Evolutionary conservation across 2,797 vertebrate genomes (phyloP).

Genomic region (Danionella dracula): DNA sequence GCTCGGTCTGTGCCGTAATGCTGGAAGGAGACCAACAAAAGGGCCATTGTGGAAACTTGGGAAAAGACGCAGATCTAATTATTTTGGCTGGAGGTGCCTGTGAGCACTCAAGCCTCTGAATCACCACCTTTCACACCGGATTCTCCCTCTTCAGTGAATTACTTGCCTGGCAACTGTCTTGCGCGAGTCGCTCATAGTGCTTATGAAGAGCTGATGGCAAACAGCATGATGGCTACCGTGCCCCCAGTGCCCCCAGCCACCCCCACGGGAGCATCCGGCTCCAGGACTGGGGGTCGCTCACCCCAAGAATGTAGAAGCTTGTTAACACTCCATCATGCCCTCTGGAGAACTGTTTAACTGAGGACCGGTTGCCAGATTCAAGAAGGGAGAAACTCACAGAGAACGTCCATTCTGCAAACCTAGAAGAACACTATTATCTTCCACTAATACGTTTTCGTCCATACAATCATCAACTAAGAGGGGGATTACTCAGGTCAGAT

Average conservation of each 20-base stretch:
- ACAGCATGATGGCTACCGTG: slow-evolving; percentile 21
- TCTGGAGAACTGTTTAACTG: slow-evolving; percentile 40
- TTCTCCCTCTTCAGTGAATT: slow-evolving; percentile 61
- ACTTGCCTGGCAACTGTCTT: slow-evolving; percentile 62
- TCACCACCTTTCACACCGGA: slow-evolving; percentile 68
- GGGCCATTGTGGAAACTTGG: slow-evolving; percentile 58
- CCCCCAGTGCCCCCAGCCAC: neutral
- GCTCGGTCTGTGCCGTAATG: neutral
- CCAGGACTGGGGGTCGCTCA: slow-evolving; percentile 16
- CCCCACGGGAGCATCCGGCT: slow-evolving; percentile 18
- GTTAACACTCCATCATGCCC: slow-evolving; percentile 52
- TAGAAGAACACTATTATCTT: slow-evolving; percentile 4
- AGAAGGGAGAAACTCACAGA: slow-evolving; percentile 27
- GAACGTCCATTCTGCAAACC: slow-evolving; percentile 11
- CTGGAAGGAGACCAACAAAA: slow-evolving; percentile 57
- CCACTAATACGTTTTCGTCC: neutral
- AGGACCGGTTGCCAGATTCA: slow-evolving; percentile 39
- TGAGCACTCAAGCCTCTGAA: slow-evolving; percentile 58
- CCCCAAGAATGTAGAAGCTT: slow-evolving; percentile 49
- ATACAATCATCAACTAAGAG: neutral
- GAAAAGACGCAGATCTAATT: slow-evolving; percentile 71
- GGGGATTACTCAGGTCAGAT: neutral
- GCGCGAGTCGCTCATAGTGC: slow-evolving; percentile 25
- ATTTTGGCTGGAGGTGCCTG: slow-evolving; percentile 63
- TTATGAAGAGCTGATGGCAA: slow-evolving; percentile 47